Percentiles rank a stretch among this genome's conserved stretches.
These are phyloP conservation scores for Sorex maritimensis DNA, from an alignment of 2,797 vertebrate species.

Conservation along the genomic window DNA sequence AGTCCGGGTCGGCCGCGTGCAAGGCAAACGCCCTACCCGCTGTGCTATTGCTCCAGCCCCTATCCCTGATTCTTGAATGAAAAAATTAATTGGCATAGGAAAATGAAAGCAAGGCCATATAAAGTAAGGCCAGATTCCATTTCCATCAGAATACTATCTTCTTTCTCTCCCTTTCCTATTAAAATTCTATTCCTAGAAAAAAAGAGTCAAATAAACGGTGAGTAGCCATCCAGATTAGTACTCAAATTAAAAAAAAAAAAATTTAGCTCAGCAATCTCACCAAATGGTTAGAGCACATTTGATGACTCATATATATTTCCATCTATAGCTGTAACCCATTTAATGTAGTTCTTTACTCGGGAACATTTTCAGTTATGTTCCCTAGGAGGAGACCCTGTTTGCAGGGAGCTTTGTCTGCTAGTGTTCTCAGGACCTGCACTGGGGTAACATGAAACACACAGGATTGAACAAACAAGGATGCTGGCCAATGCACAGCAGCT, in stretches of 20 bases:
- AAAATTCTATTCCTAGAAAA: not conserved
- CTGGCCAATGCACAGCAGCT: accelerated
- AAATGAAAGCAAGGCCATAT: not conserved
- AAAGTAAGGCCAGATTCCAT: conserved; percentile 28
- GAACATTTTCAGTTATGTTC: not conserved
- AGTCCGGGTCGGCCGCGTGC: too few species aligned
- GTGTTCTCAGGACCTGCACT: not conserved
- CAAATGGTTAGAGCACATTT: not conserved
- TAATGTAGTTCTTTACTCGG: accelerated
- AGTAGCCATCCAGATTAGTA: not conserved
- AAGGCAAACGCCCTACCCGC: too few species aligned
- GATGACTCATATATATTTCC: not conserved
- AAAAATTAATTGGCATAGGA: not conserved
- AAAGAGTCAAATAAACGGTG: not conserved
- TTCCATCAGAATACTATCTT: not conserved
- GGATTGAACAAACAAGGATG: accelerated
- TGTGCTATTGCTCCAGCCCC: too few species aligned
- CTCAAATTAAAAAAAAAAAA: not conserved
- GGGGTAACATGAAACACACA: accelerated
- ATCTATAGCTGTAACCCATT: not conserved
- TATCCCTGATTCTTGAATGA: not conserved
- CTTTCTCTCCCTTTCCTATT: not conserved
- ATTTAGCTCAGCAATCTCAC: not conserved
- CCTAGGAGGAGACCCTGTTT: not conserved
- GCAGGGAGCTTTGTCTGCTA: not conserved